Evolutionary conservation across 2,888 invertebrate species (phyloP).

Genomic region (Busseola fusca): DNA sequence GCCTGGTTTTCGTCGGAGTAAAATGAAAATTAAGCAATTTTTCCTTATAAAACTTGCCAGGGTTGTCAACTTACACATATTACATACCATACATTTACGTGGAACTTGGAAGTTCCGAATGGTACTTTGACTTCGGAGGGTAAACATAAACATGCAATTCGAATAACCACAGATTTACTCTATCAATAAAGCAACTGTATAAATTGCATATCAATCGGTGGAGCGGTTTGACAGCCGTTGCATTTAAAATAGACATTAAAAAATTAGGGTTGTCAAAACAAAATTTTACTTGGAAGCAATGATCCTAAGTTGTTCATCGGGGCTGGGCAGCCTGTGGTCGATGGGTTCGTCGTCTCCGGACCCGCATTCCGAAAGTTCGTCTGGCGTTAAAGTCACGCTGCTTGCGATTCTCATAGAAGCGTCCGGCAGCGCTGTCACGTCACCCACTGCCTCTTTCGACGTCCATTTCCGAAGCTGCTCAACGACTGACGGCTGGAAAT

Average conservation of each 20-base stretch:
- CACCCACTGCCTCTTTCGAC: slow-evolving; percentile 94
- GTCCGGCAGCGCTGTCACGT: slow-evolving; percentile 94
- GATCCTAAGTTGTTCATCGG: slow-evolving; percentile 95
- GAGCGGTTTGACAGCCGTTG: slow-evolving; percentile 14
- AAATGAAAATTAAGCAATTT: slow-evolving; percentile 26
- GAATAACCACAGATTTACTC: slow-evolving; percentile 26
- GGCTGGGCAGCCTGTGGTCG: slow-evolving; percentile 95
- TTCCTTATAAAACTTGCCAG: not conserved
- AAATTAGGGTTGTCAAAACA: slow-evolving; percentile 35
- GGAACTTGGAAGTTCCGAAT: not conserved
- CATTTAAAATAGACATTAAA: slow-evolving; percentile 28
- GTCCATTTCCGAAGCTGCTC: slow-evolving; percentile 95
- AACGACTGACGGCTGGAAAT: slow-evolving; percentile 93
- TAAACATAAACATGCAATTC: slow-evolving; percentile 21
- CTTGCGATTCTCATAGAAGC: slow-evolving; percentile 92
- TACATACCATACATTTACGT: not conserved
- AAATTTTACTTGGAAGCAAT: slow-evolving; percentile 93
- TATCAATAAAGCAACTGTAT: slow-evolving; percentile 42
- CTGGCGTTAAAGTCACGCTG: slow-evolving; percentile 85
- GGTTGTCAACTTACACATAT: not conserved
- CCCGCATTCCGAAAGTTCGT: slow-evolving; percentile 87
- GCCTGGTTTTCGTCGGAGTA: slow-evolving; percentile 18
- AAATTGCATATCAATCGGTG: slow-evolving; percentile 39
- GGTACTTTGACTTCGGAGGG: slow-evolving; percentile 1
- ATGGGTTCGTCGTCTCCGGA: slow-evolving; percentile 92